A percentile compares a stretch with the other conserved stretches of the same genome.
phyloP scores from a whole-genome alignment of 2,888 invertebrate species.

The Lomographa bimaculata region DNA sequence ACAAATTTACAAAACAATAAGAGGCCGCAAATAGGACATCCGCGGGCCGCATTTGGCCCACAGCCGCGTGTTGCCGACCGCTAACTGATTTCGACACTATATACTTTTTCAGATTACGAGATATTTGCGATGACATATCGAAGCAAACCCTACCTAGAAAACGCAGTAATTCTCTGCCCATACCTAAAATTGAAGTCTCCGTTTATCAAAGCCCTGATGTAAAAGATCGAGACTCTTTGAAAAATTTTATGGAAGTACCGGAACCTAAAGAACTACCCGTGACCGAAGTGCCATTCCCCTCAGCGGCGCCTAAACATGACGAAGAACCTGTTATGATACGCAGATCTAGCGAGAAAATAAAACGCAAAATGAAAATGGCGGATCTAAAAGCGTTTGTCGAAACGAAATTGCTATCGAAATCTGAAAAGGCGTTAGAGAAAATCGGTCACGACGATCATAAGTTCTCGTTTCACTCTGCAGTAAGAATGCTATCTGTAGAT shows the following conservation, averaged over 20 bases:
- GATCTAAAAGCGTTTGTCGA: slow-evolving; percentile 96
- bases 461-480: slow-evolving; percentile 78
- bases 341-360: slow-evolving; percentile 91
- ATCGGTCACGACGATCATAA: slow-evolving; percentile 91
- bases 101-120: slow-evolving; percentile 88
- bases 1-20: no score
- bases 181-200: slow-evolving; percentile 96
- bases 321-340: slow-evolving; percentile 75
- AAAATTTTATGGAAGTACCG: slow-evolving; percentile 91
- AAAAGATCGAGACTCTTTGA: slow-evolving; percentile 85
- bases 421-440: slow-evolving; percentile 95
- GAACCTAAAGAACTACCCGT: slow-evolving; percentile 87
- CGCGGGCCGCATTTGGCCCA: no score
- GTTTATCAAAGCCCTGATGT: slow-evolving; percentile 90
- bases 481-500: slow-evolving; percentile 86
- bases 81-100: no score
- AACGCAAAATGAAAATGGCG: slow-evolving; percentile 95
- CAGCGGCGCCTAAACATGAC: slow-evolving; percentile 56
- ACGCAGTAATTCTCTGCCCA: slow-evolving; percentile 96
- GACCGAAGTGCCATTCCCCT: slow-evolving; percentile 76
- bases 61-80: no score
- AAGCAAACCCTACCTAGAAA: slow-evolving; percentile 91
- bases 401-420: slow-evolving; percentile 94
- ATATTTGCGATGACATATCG: slow-evolving; percentile 93
- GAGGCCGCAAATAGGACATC: no score